A percentile compares a stretch with the other conserved stretches of the same genome.
These are phyloP conservation scores for Drosophila suboccidentalis DNA, from an alignment of 2,888 invertebrate genomes.

Conservation along the genomic window DNA sequence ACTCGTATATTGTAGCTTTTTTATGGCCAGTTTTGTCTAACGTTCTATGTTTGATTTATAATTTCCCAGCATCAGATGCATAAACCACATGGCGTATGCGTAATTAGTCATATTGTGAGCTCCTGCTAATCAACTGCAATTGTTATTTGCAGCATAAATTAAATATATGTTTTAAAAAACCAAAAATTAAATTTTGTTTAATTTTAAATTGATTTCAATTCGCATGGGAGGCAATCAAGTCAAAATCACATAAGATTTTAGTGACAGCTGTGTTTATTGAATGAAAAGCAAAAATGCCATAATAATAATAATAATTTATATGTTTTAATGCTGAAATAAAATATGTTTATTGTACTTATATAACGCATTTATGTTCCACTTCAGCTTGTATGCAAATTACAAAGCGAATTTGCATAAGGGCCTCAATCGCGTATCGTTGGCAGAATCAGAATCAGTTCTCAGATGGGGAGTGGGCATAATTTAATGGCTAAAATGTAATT, in stretches of 20 bases:
- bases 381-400: constrained; percentile 55
- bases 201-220: constrained; percentile 12
- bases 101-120: constrained; percentile 57
- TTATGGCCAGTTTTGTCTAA: constrained; percentile 11
- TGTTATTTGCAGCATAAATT: constrained; percentile 18
- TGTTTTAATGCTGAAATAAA: constrained; percentile 39
- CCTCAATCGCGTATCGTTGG: constrained; percentile 23
- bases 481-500: constrained; percentile 69
- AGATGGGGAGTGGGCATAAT: constrained; percentile 48
- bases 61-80: constrained; percentile 6
- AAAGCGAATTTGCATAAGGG: constrained; percentile 64
- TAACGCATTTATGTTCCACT: constrained; percentile 45
- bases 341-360: constrained; percentile 35
- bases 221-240: constrained; percentile 8
- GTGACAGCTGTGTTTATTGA: constrained; percentile 24
- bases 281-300: not conserved
- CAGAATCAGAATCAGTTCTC: not conserved
- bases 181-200: constrained; percentile 9
- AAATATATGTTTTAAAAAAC: not conserved
- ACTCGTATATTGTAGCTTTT: constrained; percentile 7
- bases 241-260: constrained; percentile 7
- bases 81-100: constrained; percentile 57
- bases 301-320: constrained; percentile 34
- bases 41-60: constrained; percentile 40
- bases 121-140: constrained; percentile 37